Evolutionary conservation across 2,888 invertebrate species (phyloP), one percentile per base, ranked within the genome.

Genomic region (Boloria selene): DNA sequence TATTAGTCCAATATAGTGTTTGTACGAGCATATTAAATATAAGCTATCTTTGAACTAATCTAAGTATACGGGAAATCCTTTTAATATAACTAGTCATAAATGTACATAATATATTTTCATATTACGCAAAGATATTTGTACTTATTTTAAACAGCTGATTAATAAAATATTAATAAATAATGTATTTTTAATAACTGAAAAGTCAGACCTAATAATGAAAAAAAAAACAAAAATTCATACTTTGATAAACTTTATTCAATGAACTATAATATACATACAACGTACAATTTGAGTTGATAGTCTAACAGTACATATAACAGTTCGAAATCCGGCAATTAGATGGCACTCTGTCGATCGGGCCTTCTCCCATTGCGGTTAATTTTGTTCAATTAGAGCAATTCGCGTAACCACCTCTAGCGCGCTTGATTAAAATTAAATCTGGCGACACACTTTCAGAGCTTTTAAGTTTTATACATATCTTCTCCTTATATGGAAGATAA

Each of bases 341-440:
- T 61, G 65, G 65, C 63, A 70, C 68, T 70, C 61, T 56, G 63
- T 64, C 65, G 68, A 68, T 70, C 60, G 70, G 58, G 55, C 63
- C 70, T 64, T 68, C 70, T 68, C 68, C 70, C 70, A 68, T 54
- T 70, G 68, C 65, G 70, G 65, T 65, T 70, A 68, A 70, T 70
- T 70, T 70, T 61, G 70, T 70, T 70, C 68, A 70, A 70, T 70
- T 70, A 70, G 65, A 63, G 63, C 50, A 63, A 63, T 70, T 70
- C 68, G 61, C 63, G 60, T 68, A 65, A 70, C 68, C 67, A 65
- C 53, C 70, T 68, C 68, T 64, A 62, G 65, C 56, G 62, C 61
- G 62, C 70, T 64, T 63, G 65, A 70, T 70, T 70, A 65, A 68
- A 70, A 70, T 70, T 68, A 68, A 68, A 65, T 63, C 54, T 64